These are phyloP conservation scores for Elysia crispata DNA, from an alignment of 2,888 invertebrate species.

Conservation along the genomic window DNA sequence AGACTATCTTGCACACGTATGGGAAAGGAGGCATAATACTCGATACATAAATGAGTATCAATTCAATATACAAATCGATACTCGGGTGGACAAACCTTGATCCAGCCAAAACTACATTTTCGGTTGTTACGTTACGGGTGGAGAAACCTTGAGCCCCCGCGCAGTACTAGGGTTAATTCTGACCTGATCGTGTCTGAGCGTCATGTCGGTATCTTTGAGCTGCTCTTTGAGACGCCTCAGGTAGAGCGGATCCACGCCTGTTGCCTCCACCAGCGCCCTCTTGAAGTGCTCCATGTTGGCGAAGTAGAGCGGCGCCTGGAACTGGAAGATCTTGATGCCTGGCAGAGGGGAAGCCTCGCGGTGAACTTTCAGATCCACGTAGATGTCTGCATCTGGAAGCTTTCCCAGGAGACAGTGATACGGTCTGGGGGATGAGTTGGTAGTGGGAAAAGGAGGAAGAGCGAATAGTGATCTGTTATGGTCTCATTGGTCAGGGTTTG, in stretches of 20 bases:
- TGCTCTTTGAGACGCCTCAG: conserved; percentile 59
- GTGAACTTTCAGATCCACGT: conserved; percentile 71
- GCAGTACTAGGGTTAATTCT: too few species aligned
- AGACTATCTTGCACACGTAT: too few species aligned
- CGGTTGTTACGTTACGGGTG: too few species aligned
- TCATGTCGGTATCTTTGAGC: conserved; percentile 50
- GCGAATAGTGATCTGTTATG: too few species aligned
- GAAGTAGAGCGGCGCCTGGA: conserved; percentile 78
- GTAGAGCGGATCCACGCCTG: conserved; percentile 65
- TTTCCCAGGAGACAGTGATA: conserved; percentile 53
- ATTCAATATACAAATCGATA: too few species aligned
- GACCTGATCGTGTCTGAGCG: conserved; percentile 52
- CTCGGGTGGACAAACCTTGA: too few species aligned
- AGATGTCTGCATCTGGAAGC: conserved; percentile 76
- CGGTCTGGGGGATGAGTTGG: conserved; percentile 22
- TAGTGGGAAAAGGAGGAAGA: too few species aligned
- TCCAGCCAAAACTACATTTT: too few species aligned
- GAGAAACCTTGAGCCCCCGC: too few species aligned
- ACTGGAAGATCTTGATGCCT: conserved; percentile 78
- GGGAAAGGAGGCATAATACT: too few species aligned
- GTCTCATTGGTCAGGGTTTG: too few species aligned
- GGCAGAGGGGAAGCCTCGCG: conserved; percentile 69
- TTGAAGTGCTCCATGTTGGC: conserved; percentile 78
- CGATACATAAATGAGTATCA: too few species aligned
- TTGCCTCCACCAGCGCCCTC: conserved; percentile 66